A percentile compares a stretch with the other conserved stretches of the same genome.
phyloP scores from a whole-genome alignment of 2,113 vertebrate genomes.

The Mus pahari region DNA sequence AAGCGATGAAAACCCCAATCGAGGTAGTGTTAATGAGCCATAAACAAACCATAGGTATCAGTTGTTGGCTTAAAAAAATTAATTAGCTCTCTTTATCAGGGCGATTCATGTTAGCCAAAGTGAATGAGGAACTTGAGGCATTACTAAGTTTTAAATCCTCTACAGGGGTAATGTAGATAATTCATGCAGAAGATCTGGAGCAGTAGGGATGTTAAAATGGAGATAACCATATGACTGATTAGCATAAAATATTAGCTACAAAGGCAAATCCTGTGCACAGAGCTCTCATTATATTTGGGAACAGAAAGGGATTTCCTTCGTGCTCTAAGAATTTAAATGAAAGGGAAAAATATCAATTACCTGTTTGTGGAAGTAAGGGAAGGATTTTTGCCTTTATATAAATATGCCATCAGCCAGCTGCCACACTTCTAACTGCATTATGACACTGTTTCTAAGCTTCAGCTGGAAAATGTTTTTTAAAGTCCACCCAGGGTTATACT shows the following conservation, averaged over 20 bases:
- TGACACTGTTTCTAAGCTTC: conserved; percentile 15
- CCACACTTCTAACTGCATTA: background rate
- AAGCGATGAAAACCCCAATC: conserved; percentile 14
- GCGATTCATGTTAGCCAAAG: background rate
- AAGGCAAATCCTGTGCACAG: conserved; percentile 64
- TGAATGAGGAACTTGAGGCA: conserved; percentile 32
- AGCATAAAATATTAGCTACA: conserved; percentile 75
- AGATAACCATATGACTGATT: conserved; percentile 70
- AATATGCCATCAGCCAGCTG: background rate
- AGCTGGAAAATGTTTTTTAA: conserved; percentile 23
- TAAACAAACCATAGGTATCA: background rate
- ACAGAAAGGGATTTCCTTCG: conserved; percentile 63
- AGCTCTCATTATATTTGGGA: conserved; percentile 63
- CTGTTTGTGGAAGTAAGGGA: conserved; percentile 45
- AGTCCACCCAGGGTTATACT: conserved; percentile 32
- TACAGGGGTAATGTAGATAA: conserved; percentile 51
- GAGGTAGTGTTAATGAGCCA: conserved; percentile 25
- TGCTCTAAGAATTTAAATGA: conserved; percentile 57
- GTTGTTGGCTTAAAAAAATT: conserved; percentile 48
- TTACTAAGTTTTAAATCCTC: conserved; percentile 65
- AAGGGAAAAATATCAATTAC: conserved; percentile 39
- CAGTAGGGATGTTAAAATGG: conserved; percentile 47
- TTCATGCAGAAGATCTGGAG: conserved; percentile 63
- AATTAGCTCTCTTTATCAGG: conserved; percentile 51
- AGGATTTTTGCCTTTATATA: conserved; percentile 45